A percentile compares a stretch with the other conserved stretches of the same genome.
phyloP scores from a whole-genome alignment of 2,113 vertebrate species.

The Trichechus manatus region DNA sequence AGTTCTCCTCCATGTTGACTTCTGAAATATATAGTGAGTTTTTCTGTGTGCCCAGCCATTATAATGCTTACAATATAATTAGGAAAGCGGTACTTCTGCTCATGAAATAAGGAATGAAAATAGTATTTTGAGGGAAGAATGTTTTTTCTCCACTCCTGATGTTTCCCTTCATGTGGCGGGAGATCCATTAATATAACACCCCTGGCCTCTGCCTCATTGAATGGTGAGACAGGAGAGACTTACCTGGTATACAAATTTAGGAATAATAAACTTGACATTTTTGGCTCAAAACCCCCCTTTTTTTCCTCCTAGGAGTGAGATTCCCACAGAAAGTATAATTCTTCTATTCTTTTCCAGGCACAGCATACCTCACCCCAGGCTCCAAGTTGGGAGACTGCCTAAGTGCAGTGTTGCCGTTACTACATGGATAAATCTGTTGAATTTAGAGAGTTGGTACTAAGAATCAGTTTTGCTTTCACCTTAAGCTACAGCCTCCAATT shows the following conservation, averaged over 20 bases:
- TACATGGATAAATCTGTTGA: background rate
- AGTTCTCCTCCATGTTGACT: background rate
- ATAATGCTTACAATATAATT: background rate
- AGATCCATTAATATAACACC: background rate
- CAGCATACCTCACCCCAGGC: background rate
- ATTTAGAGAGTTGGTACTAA: background rate
- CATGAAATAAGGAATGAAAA: background rate
- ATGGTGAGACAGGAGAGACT: background rate
- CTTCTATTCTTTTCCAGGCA: background rate
- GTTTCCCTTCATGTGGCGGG: background rate
- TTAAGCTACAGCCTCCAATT: background rate
- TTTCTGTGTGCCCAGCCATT: background rate
- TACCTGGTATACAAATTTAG: background rate
- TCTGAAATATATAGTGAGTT: background rate
- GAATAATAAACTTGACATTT: background rate
- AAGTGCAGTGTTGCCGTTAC: background rate
- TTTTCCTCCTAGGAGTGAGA: background rate
- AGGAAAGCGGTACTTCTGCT: background rate
- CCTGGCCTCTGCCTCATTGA: background rate
- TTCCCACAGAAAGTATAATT: background rate
- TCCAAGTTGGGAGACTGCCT: background rate
- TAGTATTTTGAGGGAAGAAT: background rate
- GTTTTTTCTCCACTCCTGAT: background rate
- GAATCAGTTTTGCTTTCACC: background rate
- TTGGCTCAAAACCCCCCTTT: background rate